Evolutionary conservation across 2,797 vertebrate species (phyloP).

Genomic region (Pangasius krempfi): DNA sequence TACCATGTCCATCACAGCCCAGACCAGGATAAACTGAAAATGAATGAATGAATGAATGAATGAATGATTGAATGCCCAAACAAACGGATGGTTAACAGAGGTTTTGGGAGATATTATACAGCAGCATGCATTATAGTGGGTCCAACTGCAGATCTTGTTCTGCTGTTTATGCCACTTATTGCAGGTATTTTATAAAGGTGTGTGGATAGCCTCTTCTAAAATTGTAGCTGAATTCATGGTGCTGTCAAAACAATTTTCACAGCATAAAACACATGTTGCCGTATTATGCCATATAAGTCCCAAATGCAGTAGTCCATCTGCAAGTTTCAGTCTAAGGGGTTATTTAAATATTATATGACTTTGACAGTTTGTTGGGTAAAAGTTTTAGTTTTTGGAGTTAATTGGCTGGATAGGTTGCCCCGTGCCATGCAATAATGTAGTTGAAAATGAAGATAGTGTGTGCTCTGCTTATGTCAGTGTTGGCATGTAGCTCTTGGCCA

Average conservation of each 20-base stretch:
- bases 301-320: neutral
- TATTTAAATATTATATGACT: neutral
- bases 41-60: neutral
- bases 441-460: constrained; percentile 26
- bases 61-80: neutral
- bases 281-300: neutral
- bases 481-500: constrained; percentile 28
- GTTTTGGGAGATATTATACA: neutral
- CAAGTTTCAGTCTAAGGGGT: neutral
- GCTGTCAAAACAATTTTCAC: constrained; percentile 11
- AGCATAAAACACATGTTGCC: neutral
- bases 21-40: neutral
- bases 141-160: neutral
- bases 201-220: neutral
- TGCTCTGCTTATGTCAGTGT: constrained; percentile 34
- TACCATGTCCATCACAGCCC: neutral
- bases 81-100: neutral
- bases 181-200: constrained; percentile 15
- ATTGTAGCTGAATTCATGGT: neutral
- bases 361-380: constrained; percentile 2
- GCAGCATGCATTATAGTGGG: neutral
- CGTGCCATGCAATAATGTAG: constrained; percentile 41
- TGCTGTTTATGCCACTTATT: constrained; percentile 56
- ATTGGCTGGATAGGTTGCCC: constrained; percentile 45
- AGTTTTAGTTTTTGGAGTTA: neutral